Evolutionary conservation across 64 coral and sea anemone genomes (phyloP).

Genomic region (Porites lutea): DNA sequence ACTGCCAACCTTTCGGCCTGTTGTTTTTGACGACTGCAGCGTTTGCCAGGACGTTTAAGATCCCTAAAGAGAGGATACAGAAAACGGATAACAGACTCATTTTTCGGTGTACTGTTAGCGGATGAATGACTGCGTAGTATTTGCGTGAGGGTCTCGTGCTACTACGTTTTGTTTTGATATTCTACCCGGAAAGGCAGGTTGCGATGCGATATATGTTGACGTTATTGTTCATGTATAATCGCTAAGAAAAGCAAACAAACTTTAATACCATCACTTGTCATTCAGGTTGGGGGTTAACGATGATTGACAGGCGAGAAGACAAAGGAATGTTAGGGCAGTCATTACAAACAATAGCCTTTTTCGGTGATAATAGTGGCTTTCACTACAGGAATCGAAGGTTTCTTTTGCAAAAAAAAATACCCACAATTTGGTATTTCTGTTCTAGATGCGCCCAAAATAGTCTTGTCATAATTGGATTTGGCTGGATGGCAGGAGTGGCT

Average conservation of each 20-base stretch:
- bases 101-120: neutral
- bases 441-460: neutral
- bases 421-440: neutral
- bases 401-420: neutral
- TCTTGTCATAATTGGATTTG: neutral
- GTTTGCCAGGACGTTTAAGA: neutral
- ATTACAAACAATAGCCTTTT: neutral
- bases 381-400: neutral
- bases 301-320: conserved; percentile 1
- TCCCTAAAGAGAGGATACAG: neutral
- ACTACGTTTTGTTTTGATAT: conserved; percentile 50
- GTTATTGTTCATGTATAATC: conserved; percentile 22
- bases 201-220: conserved; percentile 2
- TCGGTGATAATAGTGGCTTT: neutral
- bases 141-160: conserved; percentile 36
- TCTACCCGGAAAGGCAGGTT: conserved; percentile 48
- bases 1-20: conserved; percentile 27
- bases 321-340: neutral
- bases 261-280: conserved; percentile 45
- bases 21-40: neutral
- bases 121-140: neutral
- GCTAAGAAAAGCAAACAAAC: conserved; percentile 15
- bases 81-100: conserved; percentile 1
- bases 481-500: neutral
- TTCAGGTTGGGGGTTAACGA: neutral